Evolutionary conservation across 2,888 invertebrate species (phyloP), one percentile per base, ranked within the genome.

Genomic region (Apodemia duryi): DNA sequence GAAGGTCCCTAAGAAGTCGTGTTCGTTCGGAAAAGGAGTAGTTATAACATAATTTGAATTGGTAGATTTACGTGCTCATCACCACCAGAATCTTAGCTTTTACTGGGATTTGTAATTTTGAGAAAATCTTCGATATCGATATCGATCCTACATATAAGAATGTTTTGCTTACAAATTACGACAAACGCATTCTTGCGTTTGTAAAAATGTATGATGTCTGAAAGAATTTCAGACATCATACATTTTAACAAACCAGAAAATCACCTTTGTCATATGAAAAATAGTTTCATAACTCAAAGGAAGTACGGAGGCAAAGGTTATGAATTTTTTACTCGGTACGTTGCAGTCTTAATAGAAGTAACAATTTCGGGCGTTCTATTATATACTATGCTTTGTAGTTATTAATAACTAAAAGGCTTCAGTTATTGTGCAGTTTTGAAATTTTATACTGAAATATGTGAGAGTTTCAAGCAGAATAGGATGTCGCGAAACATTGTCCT

Each of bases 251-350:
- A 28, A 57, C 29, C 32, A 1, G 46, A 32, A 54, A 54, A 57
- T 57, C 57, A 57, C 57, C 57, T 57, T 57, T 57, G 57, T 29
- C 32, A 57, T 57, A 57, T 57, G 57, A 57, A 57, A 57, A 29
- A 57, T 57, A 57, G 57, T 57, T 57, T 28, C 13, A 11, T 32
- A 13, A 54, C 54, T 54, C 54, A 54, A 54, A 54, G 54, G 54
- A 54, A 32, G 46, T 11, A 46, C 46, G 32, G 54, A 54, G 29
- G 61, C 64, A 64, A 64, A 64, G 61, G 65, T 61, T 65, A 65
- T 52, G 61, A 65, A 61, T 65, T 62, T 61, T 61, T 51, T 65
- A 51, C 21, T n/a, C n/a, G 51, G 61, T 61, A 61, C 65, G 61
- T 51, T 57, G 57, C 35, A 57, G 61, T 61, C 61, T 61, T 61